These are phyloP conservation scores for Drosophila gunungcola DNA, from an alignment of 1,140 invertebrate species.

Conservation along the genomic window DNA sequence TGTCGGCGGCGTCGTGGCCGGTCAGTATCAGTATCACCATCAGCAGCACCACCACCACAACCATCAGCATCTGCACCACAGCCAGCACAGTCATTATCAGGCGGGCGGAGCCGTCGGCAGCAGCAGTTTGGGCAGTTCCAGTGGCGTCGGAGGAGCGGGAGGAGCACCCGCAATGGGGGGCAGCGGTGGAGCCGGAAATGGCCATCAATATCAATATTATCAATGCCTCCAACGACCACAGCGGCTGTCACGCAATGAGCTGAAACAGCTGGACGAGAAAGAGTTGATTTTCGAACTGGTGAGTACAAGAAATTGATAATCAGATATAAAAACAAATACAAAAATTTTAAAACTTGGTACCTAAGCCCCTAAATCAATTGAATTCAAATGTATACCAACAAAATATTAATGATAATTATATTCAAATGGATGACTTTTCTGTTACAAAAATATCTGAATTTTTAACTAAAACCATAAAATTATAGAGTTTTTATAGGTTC, in stretches of 20 bases:
- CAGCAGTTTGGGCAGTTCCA: slow-evolving; percentile 42
- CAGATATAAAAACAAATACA: too few species aligned
- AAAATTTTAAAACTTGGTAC: too few species aligned
- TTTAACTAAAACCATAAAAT: too few species aligned
- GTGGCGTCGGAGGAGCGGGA: slow-evolving; percentile 5
- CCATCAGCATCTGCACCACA: slow-evolving; percentile 44
- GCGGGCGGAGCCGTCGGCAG: slow-evolving; percentile 63
- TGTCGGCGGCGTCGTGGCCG: slow-evolving; percentile 56
- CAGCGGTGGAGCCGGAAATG: slow-evolving; percentile 23
- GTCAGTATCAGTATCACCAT: slow-evolving; percentile 64
- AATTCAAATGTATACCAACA: too few species aligned
- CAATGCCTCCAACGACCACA: slow-evolving; percentile 86
- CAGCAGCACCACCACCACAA: slow-evolving; percentile 53
- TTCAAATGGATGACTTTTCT: too few species aligned
- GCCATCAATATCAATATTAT: slow-evolving; percentile 61
- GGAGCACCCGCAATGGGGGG: slow-evolving; percentile 5
- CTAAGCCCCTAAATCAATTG: too few species aligned
- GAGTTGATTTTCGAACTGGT: slow-evolving; percentile 98
- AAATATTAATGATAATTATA: too few species aligned
- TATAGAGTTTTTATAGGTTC: too few species aligned
- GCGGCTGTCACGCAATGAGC: slow-evolving; percentile 91
- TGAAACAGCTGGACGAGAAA: slow-evolving; percentile 95
- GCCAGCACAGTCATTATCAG: slow-evolving; percentile 70
- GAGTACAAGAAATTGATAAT: neutral
- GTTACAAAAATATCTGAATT: too few species aligned